phyloP scores from a whole-genome alignment of 2,888 invertebrate species.

The Euspilapteryx auroguttella region DNA sequence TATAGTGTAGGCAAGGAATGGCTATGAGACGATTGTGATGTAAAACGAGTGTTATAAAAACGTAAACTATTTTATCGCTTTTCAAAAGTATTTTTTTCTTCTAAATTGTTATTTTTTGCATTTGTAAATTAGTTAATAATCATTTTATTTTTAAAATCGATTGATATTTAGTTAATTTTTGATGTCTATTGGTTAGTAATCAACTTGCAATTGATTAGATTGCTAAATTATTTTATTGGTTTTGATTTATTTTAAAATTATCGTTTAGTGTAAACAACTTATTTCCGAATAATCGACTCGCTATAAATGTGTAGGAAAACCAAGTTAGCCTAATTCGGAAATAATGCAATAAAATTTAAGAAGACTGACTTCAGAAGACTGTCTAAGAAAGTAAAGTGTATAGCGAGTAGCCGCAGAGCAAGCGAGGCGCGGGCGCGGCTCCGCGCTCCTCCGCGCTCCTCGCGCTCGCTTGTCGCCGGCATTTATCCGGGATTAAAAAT shows the following conservation, averaged over 20 bases:
- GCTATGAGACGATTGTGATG: slow-evolving; percentile 51
- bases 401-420: slow-evolving; percentile 1
- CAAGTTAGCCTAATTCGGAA: slow-evolving; percentile 25
- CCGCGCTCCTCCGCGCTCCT: not conserved
- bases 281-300: no score
- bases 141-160: no score
- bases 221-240: not conserved
- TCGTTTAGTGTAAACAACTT: slow-evolving; percentile 14
- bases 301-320: slow-evolving; percentile 21
- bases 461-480: not conserved
- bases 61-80: slow-evolving; percentile 16
- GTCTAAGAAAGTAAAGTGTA: slow-evolving; percentile 31
- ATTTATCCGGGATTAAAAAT: not conserved
- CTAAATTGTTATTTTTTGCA: slow-evolving; percentile 46
- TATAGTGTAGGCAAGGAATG: slow-evolving; percentile 20
- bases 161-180: no score
- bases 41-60: no score
- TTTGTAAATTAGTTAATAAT: slow-evolving; percentile 42
- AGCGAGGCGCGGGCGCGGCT: no score
- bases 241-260: slow-evolving; percentile 10
- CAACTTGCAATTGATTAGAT: no score
- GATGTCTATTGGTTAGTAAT: not conserved
- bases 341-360: slow-evolving; percentile 55
- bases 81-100: slow-evolving; percentile 49
- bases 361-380: slow-evolving; percentile 59